phyloP scores from a whole-genome alignment of 2,888 invertebrate genomes.

The Lymantria dispar region DNA sequence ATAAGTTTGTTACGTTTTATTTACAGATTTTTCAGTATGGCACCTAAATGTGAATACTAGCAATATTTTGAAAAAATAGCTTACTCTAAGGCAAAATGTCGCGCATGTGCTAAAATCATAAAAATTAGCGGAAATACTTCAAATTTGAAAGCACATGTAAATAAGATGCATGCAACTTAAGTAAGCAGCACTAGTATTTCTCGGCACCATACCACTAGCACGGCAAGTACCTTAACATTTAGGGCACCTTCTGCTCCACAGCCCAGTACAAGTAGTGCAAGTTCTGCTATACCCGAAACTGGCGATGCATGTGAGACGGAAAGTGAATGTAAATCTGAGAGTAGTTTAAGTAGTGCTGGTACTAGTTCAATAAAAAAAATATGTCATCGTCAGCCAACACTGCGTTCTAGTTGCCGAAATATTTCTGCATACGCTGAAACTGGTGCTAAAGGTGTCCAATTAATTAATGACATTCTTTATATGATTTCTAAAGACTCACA shows the following conservation, averaged over 20 bases:
- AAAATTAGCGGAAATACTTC: slow-evolving; percentile 1
- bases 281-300: background rate
- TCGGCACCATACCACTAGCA: background rate
- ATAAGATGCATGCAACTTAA: background rate
- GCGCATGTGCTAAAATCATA: background rate
- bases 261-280: background rate
- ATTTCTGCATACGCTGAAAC: slow-evolving; percentile 1
- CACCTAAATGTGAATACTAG: background rate
- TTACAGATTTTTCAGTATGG: background rate
- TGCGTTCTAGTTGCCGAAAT: background rate
- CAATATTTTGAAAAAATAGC: slow-evolving; percentile 1
- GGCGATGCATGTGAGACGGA: background rate
- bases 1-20: background rate
- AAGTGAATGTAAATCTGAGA: background rate
- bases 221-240: background rate
- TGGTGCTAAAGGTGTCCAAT: background rate
- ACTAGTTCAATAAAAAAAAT: background rate
- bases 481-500: slow-evolving; percentile 2
- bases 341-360: background rate
- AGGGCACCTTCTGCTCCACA: background rate
- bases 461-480: background rate
- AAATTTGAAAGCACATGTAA: background rate
- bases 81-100: background rate
- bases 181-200: background rate
- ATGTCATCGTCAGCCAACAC: background rate